Conservation (phyloP, 2,888 invertebrate species). For the Charanyca ferruginea region DNA sequence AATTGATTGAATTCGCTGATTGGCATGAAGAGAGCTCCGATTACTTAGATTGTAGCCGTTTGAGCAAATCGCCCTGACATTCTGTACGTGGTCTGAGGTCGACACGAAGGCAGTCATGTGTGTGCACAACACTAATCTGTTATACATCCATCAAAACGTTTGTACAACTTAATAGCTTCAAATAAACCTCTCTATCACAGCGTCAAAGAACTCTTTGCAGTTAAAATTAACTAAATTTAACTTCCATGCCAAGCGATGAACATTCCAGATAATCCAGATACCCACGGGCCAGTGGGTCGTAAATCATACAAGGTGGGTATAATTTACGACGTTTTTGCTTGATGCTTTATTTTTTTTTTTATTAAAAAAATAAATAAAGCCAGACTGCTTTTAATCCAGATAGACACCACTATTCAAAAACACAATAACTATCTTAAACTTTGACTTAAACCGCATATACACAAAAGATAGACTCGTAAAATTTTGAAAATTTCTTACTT, state of each 20-base stretch:
- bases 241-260: conserved; percentile 30
- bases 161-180: conserved; percentile 43
- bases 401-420: conserved; percentile 45
- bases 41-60: conserved; percentile 66
- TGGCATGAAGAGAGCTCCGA: conserved; percentile 60
- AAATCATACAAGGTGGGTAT: no score
- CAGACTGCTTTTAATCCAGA: conserved; percentile 70
- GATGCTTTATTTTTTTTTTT: no score
- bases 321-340: no score
- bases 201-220: conserved; percentile 7
- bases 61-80: conserved; percentile 83
- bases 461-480: background rate
- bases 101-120: conserved; percentile 81
- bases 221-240: conserved; percentile 36
- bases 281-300: conserved; percentile 47
- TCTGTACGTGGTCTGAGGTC: conserved; percentile 80
- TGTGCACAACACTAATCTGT: conserved; percentile 62
- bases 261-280: conserved; percentile 39
- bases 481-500: background rate
- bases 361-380: no score
- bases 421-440: background rate
- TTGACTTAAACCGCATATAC: background rate
- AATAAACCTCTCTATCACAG: conserved; percentile 28
- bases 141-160: conserved; percentile 61
- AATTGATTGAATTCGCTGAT: conserved; percentile 69